Conservation (phyloP, 92 coral and sea anemone genomes). For the Scolanthus callimorphus region DNA sequence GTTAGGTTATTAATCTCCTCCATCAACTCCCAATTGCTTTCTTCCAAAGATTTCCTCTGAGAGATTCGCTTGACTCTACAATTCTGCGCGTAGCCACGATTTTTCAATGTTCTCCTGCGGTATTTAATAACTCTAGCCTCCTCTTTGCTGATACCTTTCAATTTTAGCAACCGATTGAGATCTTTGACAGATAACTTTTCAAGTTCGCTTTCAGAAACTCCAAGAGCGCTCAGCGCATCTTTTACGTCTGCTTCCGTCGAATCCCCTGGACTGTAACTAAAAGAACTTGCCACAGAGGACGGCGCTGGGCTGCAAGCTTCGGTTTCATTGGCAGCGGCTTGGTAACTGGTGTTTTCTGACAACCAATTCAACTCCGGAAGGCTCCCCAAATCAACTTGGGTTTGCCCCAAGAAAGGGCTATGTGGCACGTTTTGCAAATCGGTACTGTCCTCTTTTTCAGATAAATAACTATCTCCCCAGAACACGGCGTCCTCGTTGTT, state of each 20-base stretch:
- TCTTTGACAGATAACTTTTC: slow-evolving; percentile 63
- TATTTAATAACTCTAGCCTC: slow-evolving; percentile 41
- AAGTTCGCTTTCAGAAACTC: slow-evolving; percentile 44
- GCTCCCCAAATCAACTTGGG: too few species aligned
- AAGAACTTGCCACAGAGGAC: slow-evolving; percentile 11
- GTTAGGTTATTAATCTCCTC: slow-evolving; percentile 38
- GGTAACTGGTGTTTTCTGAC: too few species aligned
- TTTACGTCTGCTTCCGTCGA: not conserved
- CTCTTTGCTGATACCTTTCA: slow-evolving; percentile 42
- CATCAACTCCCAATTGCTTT: slow-evolving; percentile 11
- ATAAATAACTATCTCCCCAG: too few species aligned
- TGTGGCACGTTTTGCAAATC: not conserved
- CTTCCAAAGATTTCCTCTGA: slow-evolving; percentile 42
- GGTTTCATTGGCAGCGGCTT: not conserved
- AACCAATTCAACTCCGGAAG: too few species aligned
- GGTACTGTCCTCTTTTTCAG: not conserved
- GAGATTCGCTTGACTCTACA: slow-evolving; percentile 68
- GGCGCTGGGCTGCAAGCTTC: slow-evolving; percentile 26
- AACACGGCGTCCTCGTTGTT: too few species aligned
- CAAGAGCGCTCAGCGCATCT: slow-evolving; percentile 9
- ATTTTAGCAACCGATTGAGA: slow-evolving; percentile 46
- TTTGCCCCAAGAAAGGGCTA: not conserved
- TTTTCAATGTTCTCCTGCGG: slow-evolving; percentile 71
- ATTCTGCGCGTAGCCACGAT: slow-evolving; percentile 82
- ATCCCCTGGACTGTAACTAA: slow-evolving; percentile 5